These are phyloP conservation scores for Drosophila parthenogenetica DNA, from an alignment of 2,888 invertebrate genomes.

Conservation along the genomic window DNA sequence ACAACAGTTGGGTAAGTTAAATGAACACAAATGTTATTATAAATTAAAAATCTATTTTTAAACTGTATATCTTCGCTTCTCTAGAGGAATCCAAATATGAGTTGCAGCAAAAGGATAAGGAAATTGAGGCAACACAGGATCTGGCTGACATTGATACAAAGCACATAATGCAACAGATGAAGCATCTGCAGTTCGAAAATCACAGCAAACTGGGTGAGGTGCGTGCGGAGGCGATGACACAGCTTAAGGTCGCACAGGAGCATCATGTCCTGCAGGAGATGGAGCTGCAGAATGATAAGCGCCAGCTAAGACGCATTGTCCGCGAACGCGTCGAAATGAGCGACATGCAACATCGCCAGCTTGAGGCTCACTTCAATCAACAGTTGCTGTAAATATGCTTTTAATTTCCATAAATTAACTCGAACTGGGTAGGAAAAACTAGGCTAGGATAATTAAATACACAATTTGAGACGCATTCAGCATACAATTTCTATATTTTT, in stretches of 20 bases:
- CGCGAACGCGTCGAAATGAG: conserved; percentile 86
- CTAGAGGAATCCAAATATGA: conserved; percentile 85
- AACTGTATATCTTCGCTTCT: too few relatives aligned
- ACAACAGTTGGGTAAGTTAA: conserved; percentile 93
- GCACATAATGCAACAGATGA: conserved; percentile 96
- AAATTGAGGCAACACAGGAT: conserved; percentile 94
- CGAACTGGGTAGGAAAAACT: too few relatives aligned
- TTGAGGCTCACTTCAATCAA: conserved; percentile 82
- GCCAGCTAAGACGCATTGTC: conserved; percentile 86
- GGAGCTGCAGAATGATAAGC: conserved; percentile 88
- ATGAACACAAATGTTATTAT: too few relatives aligned
- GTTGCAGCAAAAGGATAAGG: conserved; percentile 91
- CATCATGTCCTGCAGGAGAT: conserved; percentile 91
- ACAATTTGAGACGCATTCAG: too few relatives aligned
- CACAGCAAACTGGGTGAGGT: conserved; percentile 93
- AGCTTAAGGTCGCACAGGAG: conserved; percentile 93
- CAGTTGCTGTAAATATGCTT: conserved; percentile 74
- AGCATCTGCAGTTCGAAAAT: conserved; percentile 96
- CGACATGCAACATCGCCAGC: conserved; percentile 83
- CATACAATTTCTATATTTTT: too few relatives aligned
- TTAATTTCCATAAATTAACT: not conserved
- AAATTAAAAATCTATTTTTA: too few relatives aligned
- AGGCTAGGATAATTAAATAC: too few relatives aligned
- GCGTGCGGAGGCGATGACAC: conserved; percentile 93
- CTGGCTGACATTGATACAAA: conserved; percentile 94